A percentile compares a stretch with the other conserved stretches of the same genome.
Evolutionary conservation across 2,113 vertebrate species (phyloP).

Genomic region (Cyprinodon brontotheroides): DNA sequence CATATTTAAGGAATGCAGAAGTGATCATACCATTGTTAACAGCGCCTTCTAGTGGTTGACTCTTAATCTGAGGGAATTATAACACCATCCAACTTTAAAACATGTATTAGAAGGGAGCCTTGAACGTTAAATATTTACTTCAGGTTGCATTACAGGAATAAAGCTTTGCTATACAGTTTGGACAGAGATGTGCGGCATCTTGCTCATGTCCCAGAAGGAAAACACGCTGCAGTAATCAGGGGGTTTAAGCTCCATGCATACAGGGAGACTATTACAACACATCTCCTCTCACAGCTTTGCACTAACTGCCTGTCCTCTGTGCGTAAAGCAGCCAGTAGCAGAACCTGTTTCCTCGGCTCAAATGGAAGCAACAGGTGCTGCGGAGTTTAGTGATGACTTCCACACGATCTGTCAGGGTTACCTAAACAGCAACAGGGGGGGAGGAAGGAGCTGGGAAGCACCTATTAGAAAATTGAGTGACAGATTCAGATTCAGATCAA

Average conservation of each 20-base stretch:
- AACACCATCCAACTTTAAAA: neutral
- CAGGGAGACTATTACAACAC: slow-evolving; percentile 32
- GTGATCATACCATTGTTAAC: slow-evolving; percentile 71
- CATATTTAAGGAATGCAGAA: slow-evolving; percentile 1
- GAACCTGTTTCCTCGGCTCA: slow-evolving; percentile 37
- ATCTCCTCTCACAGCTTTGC: neutral
- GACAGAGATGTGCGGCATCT: slow-evolving; percentile 3
- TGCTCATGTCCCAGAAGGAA: slow-evolving; percentile 27
- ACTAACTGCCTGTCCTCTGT: neutral
- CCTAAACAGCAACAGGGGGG: too few species aligned
- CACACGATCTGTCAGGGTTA: neutral
- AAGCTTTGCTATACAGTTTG: slow-evolving; percentile 11
- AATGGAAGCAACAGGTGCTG: slow-evolving; percentile 71
- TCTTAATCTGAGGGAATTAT: neutral
- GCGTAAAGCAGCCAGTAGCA: slow-evolving; percentile 8
- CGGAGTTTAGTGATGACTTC: neutral
- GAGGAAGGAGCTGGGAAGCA: neutral
- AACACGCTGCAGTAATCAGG: slow-evolving; percentile 64
- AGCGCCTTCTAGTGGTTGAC: slow-evolving; percentile 78
- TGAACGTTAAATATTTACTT: too few species aligned
- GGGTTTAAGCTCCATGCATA: slow-evolving; percentile 34
- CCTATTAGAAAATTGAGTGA: too few species aligned
- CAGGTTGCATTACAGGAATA: neutral
- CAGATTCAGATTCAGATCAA: too few species aligned
- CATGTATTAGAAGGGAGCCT: too few species aligned